These are phyloP conservation scores for Xanthia icteritia DNA, from an alignment of 2,888 invertebrate genomes.

Conservation along the genomic window DNA sequence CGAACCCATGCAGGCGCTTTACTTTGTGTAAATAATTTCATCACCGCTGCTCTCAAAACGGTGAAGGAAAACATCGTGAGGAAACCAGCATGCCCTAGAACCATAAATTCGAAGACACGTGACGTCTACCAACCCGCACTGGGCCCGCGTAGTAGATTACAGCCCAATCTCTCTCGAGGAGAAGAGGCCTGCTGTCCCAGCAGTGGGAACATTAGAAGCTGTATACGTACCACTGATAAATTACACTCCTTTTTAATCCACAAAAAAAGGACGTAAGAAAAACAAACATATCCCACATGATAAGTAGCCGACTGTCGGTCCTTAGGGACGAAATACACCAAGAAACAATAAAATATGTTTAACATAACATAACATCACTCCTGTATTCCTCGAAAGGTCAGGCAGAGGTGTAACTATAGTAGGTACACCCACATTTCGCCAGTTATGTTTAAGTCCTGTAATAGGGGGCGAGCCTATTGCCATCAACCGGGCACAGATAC, in stretches of 20 bases:
- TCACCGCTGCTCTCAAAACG: no score
- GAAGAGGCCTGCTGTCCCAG: no score
- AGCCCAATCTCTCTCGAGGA: no score
- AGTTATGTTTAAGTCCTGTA: background rate
- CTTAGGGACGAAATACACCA: background rate
- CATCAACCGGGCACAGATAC: background rate
- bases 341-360: background rate
- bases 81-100: no score
- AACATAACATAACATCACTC: background rate
- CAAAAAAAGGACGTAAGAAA: background rate
- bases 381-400: background rate
- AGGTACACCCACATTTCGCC: background rate
- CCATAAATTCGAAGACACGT: no score
- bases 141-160: no score
- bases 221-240: background rate
- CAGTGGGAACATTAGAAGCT: no score
- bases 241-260: background rate
- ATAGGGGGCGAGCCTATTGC: background rate
- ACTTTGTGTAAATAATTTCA: no score
- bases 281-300: background rate
- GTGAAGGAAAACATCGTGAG: no score
- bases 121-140: no score
- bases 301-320: background rate
- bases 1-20: no score
- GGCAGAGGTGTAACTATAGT: background rate